Conservation (phyloP, 1,140 invertebrate genomes). For the Drosophila bocki region DNA sequence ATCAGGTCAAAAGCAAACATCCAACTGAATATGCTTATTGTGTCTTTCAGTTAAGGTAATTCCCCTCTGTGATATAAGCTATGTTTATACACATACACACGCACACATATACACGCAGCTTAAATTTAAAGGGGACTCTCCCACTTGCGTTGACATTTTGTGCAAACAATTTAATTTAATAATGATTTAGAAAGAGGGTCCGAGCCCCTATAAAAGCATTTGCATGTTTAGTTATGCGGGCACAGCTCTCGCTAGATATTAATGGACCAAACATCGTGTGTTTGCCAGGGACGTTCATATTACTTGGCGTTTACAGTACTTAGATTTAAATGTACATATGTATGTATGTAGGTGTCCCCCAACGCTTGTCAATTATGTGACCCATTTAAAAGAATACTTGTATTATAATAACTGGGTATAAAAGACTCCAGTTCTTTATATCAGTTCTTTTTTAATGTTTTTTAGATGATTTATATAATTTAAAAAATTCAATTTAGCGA, state of each 20-base stretch:
- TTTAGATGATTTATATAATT: too few species aligned
- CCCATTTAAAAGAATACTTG: constrained; percentile 17
- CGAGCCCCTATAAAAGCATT: background rate
- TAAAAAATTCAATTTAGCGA: too few species aligned
- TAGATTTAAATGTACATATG: too few species aligned
- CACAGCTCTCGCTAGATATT: constrained; percentile 2
- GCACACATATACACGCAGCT: constrained; percentile 21
- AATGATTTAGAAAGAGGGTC: constrained; percentile 72
- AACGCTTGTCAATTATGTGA: constrained; percentile 23
- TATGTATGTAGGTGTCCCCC: background rate
- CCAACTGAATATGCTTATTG: constrained; percentile 52
- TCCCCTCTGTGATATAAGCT: constrained; percentile 19
- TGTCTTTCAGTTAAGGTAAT: constrained; percentile 9
- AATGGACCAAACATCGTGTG: background rate
- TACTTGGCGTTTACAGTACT: background rate
- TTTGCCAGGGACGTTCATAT: background rate
- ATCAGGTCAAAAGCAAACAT: constrained; percentile 47
- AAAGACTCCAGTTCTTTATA: background rate
- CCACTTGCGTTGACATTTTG: constrained; percentile 46
- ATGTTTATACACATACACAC: constrained; percentile 22
- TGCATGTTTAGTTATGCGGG: constrained; percentile 8
- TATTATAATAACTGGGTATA: background rate
- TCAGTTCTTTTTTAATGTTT: too few species aligned
- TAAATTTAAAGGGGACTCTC: constrained; percentile 19
- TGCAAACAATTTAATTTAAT: constrained; percentile 80